Base-by-base conservation (phyloP, 2,113 vertebrate species). In the Vireo altiloquus region DNA sequence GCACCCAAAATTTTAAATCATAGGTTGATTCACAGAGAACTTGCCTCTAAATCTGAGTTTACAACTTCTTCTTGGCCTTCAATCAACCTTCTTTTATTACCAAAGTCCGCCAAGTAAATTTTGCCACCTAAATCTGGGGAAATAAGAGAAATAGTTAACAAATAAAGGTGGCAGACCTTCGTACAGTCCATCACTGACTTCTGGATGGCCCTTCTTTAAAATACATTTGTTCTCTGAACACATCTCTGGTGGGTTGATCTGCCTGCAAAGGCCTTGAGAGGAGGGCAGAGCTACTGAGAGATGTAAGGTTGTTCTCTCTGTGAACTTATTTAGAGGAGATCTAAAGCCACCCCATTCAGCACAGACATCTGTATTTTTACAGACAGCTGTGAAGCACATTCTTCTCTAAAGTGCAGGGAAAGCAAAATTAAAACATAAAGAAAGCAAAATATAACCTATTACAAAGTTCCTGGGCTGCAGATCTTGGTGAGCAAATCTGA, bases 31-130 rank as follows among this genome's bases (percentile, higher is more conserved):
- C 0, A 0, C 39, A 44, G 27, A 66, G 47, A 91, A 88, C 46
- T 96, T 98, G 97, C 98, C 97, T 98, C 7, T 53, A 98, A 81
- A 74, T 98, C 98, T 20, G 49, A 71, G 85, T 96, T 91, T 61
- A 91, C 17, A 20, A 72, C 40, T 24, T 92, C 53, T 65, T 86
- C 81, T 18, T 66, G 75, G 40, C 82, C 91, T 86, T 92, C 91
- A 69, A 47, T 69, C 40, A 40, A 42, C 30, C 57, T 65, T 42
- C 87, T 81, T 88, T 93, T 97, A 50, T 96, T 89, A 88, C 97
- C 96, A 68, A 98, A 98, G 90, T 98, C 98, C 2, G 92, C 96
- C 94, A 98, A 80, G 68, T 77, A 92, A 87, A 96, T 74, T 64
- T 85, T 96, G 54, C 95, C 92, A 78, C 69, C 50, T 90, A 87